Evolutionary conservation across 1,140 invertebrate genomes (phyloP).

Genomic region (Psix sp.): DNA sequence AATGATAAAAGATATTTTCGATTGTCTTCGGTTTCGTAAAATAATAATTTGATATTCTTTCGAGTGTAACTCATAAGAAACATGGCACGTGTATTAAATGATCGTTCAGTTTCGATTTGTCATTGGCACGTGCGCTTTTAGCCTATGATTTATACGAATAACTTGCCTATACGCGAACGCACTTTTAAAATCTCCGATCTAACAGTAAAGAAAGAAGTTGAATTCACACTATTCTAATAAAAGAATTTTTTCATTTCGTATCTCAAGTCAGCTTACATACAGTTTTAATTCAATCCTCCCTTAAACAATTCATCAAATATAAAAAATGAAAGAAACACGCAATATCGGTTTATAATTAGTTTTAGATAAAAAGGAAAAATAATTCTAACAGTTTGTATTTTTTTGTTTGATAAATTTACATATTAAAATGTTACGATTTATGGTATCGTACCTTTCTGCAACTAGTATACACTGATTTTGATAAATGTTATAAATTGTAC

Average conservation of each 20-base stretch:
- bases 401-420: too few species aligned
- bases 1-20: constrained; percentile 39
- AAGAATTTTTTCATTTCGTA: background rate
- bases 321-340: too few species aligned
- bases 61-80: constrained; percentile 51
- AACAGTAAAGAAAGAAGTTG: constrained; percentile 28
- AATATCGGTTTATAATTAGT: too few species aligned
- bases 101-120: constrained; percentile 60
- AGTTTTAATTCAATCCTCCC: too few species aligned
- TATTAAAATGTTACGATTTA: too few species aligned
- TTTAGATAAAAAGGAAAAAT: too few species aligned
- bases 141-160: constrained; percentile 55
- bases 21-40: constrained; percentile 39
- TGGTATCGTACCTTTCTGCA: too few species aligned
- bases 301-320: too few species aligned
- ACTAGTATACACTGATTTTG: background rate
- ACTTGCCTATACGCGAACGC: constrained; percentile 41
- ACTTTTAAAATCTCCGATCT: constrained; percentile 47
- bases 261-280: too few species aligned
- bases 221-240: background rate
- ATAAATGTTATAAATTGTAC: constrained; percentile 19
- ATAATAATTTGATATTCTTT: constrained; percentile 50
- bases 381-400: too few species aligned
- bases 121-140: constrained; percentile 49
- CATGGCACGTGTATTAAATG: constrained; percentile 60